Percentiles rank a stretch among this genome's conserved stretches.
These are phyloP conservation scores for Parazoanthus darwini DNA, from an alignment of 92 coral and sea anemone species.

Conservation along the genomic window DNA sequence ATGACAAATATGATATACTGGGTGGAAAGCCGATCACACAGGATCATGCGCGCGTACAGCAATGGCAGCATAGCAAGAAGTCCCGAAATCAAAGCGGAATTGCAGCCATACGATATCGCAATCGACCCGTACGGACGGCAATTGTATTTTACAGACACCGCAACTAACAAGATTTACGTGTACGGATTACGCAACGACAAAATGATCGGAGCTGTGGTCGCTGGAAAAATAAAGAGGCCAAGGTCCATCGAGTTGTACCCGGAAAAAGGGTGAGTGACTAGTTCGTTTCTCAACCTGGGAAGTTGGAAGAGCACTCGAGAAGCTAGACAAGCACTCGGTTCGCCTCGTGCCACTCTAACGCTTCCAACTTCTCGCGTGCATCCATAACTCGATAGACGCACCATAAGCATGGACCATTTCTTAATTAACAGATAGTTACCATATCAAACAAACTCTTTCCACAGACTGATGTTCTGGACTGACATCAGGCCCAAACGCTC, in stretches of 20 bases:
- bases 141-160: slow-evolving; percentile 23
- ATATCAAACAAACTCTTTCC: background rate
- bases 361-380: too few relatives aligned
- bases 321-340: too few relatives aligned
- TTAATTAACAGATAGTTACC: too few relatives aligned
- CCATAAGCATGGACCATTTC: too few relatives aligned
- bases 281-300: too few relatives aligned
- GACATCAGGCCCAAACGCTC: background rate
- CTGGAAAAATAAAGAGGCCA: slow-evolving; percentile 6
- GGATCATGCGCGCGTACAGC: slow-evolving; percentile 27
- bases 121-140: slow-evolving; percentile 38
- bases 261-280: slow-evolving; percentile 26
- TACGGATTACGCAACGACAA: slow-evolving; percentile 1
- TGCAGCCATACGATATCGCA: slow-evolving; percentile 33
- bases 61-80: background rate
- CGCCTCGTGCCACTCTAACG: too few relatives aligned
- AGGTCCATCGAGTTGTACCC: slow-evolving; percentile 33
- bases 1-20: slow-evolving; percentile 28
- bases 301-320: too few relatives aligned
- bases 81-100: background rate
- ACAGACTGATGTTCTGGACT: slow-evolving; percentile 39
- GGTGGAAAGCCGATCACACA: slow-evolving; percentile 9
- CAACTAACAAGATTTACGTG: slow-evolving; percentile 33
- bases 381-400: too few relatives aligned
- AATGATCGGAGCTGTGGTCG: slow-evolving; percentile 22